Evolutionary conservation across 2,888 invertebrate genomes (phyloP).

Genomic region (Elegia similella): DNA sequence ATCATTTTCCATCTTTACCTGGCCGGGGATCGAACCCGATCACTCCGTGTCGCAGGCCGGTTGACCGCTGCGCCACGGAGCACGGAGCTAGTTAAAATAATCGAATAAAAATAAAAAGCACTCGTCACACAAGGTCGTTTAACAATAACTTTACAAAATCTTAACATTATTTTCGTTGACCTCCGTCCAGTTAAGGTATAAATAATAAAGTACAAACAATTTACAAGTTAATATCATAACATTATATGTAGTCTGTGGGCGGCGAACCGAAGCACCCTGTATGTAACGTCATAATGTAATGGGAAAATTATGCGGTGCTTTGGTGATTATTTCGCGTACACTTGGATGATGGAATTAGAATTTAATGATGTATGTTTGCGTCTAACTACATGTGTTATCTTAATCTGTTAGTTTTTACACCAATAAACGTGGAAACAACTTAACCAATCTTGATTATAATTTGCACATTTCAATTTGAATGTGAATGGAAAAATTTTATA

Average conservation of each 20-base stretch:
- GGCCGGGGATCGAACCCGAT: too few species aligned
- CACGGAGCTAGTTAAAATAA: too few species aligned
- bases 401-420: background rate
- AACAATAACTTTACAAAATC: background rate
- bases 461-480: too few species aligned
- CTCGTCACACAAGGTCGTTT: background rate
- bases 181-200: background rate
- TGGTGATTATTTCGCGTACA: background rate
- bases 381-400: background rate
- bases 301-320: background rate
- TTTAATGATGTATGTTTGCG: background rate
- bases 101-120: too few species aligned
- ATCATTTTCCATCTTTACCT: too few species aligned
- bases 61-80: too few species aligned
- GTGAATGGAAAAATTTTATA: too few species aligned
- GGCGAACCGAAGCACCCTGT: background rate
- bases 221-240: background rate
- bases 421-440: background rate
- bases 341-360: background rate
- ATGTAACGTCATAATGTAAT: background rate
- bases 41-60: too few species aligned
- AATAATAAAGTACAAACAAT: constrained; percentile 1
- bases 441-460: background rate
- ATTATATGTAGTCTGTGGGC: background rate
- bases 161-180: background rate